Conservation (phyloP, 2,113 vertebrate genomes). For the Dromaius novaehollandiae region DNA sequence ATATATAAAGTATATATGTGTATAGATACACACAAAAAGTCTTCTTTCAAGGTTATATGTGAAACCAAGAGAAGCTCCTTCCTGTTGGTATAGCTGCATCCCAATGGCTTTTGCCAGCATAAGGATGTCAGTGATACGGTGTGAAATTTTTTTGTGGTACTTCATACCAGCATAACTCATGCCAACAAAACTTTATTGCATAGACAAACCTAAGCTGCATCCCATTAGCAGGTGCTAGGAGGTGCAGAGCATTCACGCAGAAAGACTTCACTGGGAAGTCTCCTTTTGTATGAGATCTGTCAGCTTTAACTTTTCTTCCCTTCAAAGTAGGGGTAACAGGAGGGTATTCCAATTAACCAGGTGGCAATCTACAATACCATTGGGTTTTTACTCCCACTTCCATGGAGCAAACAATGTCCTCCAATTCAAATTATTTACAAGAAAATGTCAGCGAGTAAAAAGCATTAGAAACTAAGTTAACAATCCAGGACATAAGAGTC, state of each 20-base stretch:
- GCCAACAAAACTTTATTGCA: not conserved
- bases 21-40: too few species aligned
- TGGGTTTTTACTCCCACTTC: not conserved
- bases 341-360: not conserved
- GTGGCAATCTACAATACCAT: fast-evolving
- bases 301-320: not conserved
- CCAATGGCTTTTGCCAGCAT: not conserved
- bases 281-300: not conserved
- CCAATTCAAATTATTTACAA: not conserved
- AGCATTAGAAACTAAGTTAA: not conserved
- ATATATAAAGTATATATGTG: not conserved
- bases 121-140: not conserved
- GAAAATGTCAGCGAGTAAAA: not conserved
- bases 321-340: not conserved
- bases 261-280: not conserved
- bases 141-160: not conserved
- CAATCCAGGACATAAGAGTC: not conserved
- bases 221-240: not conserved
- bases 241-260: not conserved
- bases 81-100: not conserved
- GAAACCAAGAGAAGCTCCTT: not conserved
- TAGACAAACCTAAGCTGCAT: not conserved
- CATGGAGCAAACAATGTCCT: not conserved
- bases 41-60: not conserved
- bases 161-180: not conserved